Base-by-base conservation (phyloP, 2,113 vertebrate species). In the Petromus typicus region DNA sequence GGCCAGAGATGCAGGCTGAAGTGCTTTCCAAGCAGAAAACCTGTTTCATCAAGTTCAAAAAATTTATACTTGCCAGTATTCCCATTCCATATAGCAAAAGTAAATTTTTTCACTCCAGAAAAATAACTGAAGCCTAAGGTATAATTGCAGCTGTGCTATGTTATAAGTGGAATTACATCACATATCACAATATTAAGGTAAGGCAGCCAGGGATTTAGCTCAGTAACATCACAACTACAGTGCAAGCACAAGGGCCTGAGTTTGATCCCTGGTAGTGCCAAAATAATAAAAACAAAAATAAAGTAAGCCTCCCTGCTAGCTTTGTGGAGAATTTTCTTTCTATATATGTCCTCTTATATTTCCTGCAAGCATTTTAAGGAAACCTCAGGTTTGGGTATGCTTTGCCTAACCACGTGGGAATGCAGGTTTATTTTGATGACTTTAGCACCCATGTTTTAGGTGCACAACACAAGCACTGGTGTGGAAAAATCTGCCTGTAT, bases 21-120 rank as follows among this genome's bases (percentile, higher is more conserved):
- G 54, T 34, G 6, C 66, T 90, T 89, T 93, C 18, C 75, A 89
- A 93, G 86, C 40, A 88, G 66, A 87, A 90, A 82, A 61, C 5
- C 2, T 87, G 25, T 90, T 64, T 63, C 0, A 37, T 80, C 32
- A 73, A 75, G 89, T 71, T 87, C 54, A 82, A 17, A 71, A 90
- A 92, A 90, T 56, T 27, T 76, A 43, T n/a, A 63, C 75, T 93
- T 94, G 16, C 45, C 37, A 64, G 48, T 10, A 81, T 2, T 14
- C 9, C 40, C 73, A 45, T 73, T 63, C 76, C 48, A 34, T 82
- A 64, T 61, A 37, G 34, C 64, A 78, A 67, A 63, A 89, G 45
- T 64, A 76, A 75, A 0, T 56, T 75, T 76, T n/a, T 63, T 96
- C 64, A 9, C 37, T 37, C 43, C 22, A 45, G 23, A 89, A 40